Evolutionary conservation across 1,140 invertebrate genomes (phyloP).

Genomic region (Neuroterus valhalla): DNA sequence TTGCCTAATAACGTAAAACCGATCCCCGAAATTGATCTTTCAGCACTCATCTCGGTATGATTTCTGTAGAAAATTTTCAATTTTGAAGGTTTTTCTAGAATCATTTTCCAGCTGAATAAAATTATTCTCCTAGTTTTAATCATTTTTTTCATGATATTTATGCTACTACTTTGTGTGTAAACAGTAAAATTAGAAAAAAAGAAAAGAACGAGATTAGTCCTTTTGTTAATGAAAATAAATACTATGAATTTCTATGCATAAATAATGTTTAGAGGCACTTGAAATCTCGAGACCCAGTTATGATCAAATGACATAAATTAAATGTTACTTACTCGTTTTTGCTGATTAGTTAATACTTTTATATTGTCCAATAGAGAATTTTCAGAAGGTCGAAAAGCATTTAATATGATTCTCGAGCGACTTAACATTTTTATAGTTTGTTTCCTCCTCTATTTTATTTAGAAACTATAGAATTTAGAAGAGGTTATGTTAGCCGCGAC

Average conservation of each 20-base stretch:
- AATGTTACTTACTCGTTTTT: conserved; percentile 7
- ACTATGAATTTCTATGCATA: background rate
- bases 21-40: too few species aligned
- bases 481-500: conserved; percentile 29
- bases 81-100: too few species aligned
- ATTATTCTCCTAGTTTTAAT: too few species aligned
- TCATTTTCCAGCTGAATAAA: too few species aligned
- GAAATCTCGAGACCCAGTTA: too few species aligned
- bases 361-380: conserved; percentile 6
- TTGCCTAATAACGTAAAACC: too few species aligned
- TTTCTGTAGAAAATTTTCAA: too few species aligned
- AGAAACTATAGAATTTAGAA: background rate
- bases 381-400: background rate
- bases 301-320: background rate
- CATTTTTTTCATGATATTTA: background rate
- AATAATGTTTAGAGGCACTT: background rate
- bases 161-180: background rate
- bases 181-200: background rate
- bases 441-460: background rate
- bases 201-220: background rate
- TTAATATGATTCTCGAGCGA: background rate
- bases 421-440: conserved; percentile 3
- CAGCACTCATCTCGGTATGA: too few species aligned
- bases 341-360: background rate
- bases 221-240: background rate